Percentiles rank a stretch among this genome's conserved stretches.
Conservation (phyloP, 2,888 invertebrate species). For the Neoaliturus tenellus region DNA sequence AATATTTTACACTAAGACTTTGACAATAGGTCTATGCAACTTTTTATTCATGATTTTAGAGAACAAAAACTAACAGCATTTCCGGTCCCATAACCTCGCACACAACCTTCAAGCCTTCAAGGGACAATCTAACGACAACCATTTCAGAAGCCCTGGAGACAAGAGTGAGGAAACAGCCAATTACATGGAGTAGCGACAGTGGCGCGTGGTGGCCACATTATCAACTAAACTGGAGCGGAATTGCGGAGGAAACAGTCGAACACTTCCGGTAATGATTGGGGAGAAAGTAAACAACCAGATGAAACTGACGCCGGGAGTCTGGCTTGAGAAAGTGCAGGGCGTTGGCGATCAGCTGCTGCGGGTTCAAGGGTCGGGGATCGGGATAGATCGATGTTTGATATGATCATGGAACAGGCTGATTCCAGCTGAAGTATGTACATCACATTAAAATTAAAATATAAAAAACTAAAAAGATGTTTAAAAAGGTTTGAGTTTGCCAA, state of each 20-base stretch:
- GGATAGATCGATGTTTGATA: neutral
- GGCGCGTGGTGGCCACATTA: neutral
- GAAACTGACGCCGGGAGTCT: neutral
- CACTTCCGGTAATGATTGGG: conserved; percentile 31
- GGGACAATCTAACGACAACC: neutral
- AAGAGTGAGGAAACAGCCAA: neutral
- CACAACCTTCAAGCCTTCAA: neutral
- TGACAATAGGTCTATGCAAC: no score
- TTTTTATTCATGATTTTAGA: no score
- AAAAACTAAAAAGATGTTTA: no score
- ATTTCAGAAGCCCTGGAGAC: neutral
- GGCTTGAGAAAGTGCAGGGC: neutral
- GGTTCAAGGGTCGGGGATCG: neutral
- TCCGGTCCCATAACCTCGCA: neutral
- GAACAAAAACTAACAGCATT: no score
- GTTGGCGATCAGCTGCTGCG: no score
- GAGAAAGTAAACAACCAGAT: conserved; percentile 38
- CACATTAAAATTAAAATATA: no score
- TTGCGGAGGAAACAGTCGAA: neutral
- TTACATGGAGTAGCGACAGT: neutral
- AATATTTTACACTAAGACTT: no score
- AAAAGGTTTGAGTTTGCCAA: no score
- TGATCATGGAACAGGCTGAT: no score
- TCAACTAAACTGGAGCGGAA: neutral
- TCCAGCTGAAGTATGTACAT: no score